Conservation (phyloP, 2,113 vertebrate species). For the Ornithorhynchus anatinus region DNA sequence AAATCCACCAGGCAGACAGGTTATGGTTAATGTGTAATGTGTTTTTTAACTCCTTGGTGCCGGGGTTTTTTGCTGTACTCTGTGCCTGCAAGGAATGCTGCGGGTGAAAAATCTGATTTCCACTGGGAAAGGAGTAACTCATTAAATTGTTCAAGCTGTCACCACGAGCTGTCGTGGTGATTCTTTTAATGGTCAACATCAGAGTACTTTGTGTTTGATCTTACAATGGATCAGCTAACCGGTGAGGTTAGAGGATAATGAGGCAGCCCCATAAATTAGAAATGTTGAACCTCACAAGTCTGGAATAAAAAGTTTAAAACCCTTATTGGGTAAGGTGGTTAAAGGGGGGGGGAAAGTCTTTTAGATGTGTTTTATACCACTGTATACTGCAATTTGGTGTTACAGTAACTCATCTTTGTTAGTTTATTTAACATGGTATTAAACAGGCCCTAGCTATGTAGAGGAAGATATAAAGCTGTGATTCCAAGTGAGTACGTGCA, state of each 20-base stretch:
- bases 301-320: constrained; percentile 14
- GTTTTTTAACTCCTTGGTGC: background rate
- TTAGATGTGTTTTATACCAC: background rate
- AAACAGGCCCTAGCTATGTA: background rate
- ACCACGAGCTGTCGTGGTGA: constrained; percentile 59
- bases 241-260: constrained; percentile 32
- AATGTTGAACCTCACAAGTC: constrained; percentile 6
- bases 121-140: constrained; percentile 47
- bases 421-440: background rate
- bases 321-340: background rate
- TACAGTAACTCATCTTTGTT: background rate
- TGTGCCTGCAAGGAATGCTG: background rate
- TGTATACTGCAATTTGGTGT: background rate
- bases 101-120: no score
- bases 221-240: constrained; percentile 78
- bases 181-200: constrained; percentile 64
- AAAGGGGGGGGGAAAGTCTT: background rate
- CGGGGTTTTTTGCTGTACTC: background rate
- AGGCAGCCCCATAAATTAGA: constrained; percentile 14
- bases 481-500: background rate
- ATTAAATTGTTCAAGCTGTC: constrained; percentile 43
- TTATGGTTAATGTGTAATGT: constrained; percentile 67
- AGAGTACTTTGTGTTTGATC: constrained; percentile 77
- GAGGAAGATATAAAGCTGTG: background rate
- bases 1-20: constrained; percentile 67